These are phyloP conservation scores for Isichthys henryi DNA, from an alignment of 2,113 vertebrate species.

Conservation along the genomic window DNA sequence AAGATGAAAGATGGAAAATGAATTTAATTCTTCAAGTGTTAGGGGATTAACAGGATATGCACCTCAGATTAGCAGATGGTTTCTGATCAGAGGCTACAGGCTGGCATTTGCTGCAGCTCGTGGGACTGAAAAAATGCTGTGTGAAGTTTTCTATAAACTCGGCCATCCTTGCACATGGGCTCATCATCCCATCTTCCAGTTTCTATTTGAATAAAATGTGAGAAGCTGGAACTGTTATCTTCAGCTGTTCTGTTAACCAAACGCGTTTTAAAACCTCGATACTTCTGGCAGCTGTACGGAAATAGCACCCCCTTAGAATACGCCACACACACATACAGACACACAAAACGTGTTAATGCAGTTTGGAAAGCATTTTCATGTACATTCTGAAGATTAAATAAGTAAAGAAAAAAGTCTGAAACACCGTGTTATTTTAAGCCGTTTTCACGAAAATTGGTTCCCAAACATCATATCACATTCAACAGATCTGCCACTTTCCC, in stretches of 20 bases:
- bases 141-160: background rate
- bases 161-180: background rate
- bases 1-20: background rate
- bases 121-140: background rate
- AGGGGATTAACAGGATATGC: background rate
- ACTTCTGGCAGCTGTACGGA: background rate
- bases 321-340: background rate
- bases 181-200: background rate
- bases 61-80: background rate
- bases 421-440: background rate
- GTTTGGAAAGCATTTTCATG: background rate
- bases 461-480: background rate
- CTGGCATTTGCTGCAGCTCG: background rate
- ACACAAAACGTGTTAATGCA: background rate
- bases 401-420: background rate
- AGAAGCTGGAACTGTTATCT: background rate
- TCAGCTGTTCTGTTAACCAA: conserved; percentile 1
- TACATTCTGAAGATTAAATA: background rate
- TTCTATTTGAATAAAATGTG: background rate
- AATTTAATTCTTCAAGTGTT: background rate
- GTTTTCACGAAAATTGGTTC: background rate
- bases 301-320: background rate
- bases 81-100: background rate
- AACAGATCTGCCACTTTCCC: background rate
- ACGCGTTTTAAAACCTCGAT: background rate